These are phyloP conservation scores for Tenrec ecaudatus DNA, from an alignment of 2,113 vertebrate genomes.

Conservation along the genomic window DNA sequence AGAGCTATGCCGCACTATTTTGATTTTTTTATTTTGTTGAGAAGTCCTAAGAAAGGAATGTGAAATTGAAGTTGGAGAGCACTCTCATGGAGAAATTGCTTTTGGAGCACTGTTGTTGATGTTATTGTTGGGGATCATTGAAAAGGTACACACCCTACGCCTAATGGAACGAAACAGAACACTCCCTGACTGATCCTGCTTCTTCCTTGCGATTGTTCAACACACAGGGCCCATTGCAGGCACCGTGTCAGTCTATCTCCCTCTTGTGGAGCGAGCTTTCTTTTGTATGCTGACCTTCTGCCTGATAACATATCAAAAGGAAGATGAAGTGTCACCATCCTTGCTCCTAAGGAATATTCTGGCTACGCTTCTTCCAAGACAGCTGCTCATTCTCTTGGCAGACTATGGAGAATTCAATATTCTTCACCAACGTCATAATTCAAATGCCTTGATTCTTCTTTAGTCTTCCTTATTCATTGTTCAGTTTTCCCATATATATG, in stretches of 20 bases:
- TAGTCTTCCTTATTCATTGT: too few species aligned
- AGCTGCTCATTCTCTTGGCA: too few species aligned
- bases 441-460: too few species aligned
- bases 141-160: background rate
- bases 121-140: background rate
- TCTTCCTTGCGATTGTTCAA: background rate
- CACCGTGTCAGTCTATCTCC: background rate
- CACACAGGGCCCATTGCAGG: too few species aligned
- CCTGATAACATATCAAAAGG: background rate
- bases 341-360: too few species aligned
- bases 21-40: background rate
- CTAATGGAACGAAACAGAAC: too few species aligned
- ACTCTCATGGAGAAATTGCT: background rate
- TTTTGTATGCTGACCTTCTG: background rate
- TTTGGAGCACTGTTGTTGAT: background rate
- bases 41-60: background rate
- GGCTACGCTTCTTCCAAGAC: too few species aligned
- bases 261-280: background rate
- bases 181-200: too few species aligned
- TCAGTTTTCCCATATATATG: too few species aligned
- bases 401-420: too few species aligned
- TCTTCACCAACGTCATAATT: too few species aligned
- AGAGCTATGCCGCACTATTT: background rate
- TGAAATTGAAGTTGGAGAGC: constrained; percentile 5
- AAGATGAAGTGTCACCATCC: background rate